Evolutionary conservation across 2,113 vertebrate species (phyloP), one percentile per base, ranked within the genome.

Genomic region (Hepsetus odoe): DNA sequence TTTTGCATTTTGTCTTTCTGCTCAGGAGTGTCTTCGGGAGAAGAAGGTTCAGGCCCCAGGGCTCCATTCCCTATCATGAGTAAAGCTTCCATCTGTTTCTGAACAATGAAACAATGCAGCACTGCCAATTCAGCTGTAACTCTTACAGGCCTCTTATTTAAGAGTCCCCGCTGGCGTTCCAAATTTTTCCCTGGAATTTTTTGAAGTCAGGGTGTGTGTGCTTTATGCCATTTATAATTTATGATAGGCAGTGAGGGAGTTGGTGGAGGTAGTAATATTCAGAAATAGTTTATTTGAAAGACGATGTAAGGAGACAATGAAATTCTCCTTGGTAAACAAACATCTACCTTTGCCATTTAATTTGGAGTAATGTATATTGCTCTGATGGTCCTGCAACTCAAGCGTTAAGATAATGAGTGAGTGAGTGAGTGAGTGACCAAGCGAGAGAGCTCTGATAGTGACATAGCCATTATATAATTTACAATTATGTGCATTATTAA

Each of bases 61-160:
- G 65, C 78, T 77, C 70, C 56, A 22, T 70, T 67, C 38, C 51
- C 75, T 76, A 82, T 82, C 65, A 18, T 24, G 26, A 28, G 55
- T 76, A 80, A 32, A 16, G 66, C 38, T 30, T 81, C 78, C 87
- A 88, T 90, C 86, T 89, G 88, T 83, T 84, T 88, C 84, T 86
- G 26, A n/a, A 33, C 33, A 77, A 83, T 74, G 85, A 85, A 88
- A 86, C 67, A 81, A 80, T 59, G 44, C 85, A 82, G 44, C 2
- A 11, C 61, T 58, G 71, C 84, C 83, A 85, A 80, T 51, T 65
- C 32, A 84, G 24, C 79, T 53, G 42, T 80, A 80, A 84, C 80
- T 86, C 73, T 82, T 79, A 5, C 24, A 64, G 83, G 80, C 16
- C 77, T 22, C 58, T 87, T 30, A 68, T 81, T 83, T 78, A 81